phyloP scores from a whole-genome alignment of 1,140 invertebrate genomes.

The Fopius arisanus region DNA sequence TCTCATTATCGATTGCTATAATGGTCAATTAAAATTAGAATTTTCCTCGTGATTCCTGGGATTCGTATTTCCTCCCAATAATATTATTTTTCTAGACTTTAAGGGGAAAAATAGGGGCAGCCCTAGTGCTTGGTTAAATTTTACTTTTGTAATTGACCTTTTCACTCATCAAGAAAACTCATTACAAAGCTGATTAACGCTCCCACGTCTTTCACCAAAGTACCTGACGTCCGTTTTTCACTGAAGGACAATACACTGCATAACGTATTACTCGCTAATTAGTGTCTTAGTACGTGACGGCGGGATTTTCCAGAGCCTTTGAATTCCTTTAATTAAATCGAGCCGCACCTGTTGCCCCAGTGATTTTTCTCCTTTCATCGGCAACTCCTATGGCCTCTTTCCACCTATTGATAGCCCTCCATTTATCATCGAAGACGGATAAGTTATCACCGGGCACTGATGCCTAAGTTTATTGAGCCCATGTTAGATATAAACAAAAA shows the following conservation, averaged over 20 bases:
- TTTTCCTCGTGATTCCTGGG: too few relatives aligned
- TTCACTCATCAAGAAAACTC: not conserved
- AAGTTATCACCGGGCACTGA: too few relatives aligned
- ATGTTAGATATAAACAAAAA: too few relatives aligned
- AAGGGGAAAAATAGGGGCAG: too few relatives aligned
- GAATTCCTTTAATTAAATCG: not conserved
- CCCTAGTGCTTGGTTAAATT: too few relatives aligned
- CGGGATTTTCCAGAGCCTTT: not conserved
- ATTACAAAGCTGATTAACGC: not conserved
- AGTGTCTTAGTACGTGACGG: not conserved
- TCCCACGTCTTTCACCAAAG: not conserved
- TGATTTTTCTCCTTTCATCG: not conserved
- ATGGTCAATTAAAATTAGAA: too few relatives aligned
- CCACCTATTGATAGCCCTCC: not conserved
- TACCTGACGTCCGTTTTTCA: not conserved
- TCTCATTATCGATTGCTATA: too few relatives aligned
- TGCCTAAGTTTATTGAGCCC: too few relatives aligned
- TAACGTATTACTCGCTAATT: not conserved
- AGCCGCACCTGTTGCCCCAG: not conserved
- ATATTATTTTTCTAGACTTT: too few relatives aligned
- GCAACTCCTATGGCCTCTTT: not conserved
- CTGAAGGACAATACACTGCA: not conserved
- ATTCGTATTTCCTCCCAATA: too few relatives aligned
- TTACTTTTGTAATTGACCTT: not conserved
- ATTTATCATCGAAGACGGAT: not conserved